Conservation (phyloP, 2,888 invertebrate species). For the Euclidia mi region DNA sequence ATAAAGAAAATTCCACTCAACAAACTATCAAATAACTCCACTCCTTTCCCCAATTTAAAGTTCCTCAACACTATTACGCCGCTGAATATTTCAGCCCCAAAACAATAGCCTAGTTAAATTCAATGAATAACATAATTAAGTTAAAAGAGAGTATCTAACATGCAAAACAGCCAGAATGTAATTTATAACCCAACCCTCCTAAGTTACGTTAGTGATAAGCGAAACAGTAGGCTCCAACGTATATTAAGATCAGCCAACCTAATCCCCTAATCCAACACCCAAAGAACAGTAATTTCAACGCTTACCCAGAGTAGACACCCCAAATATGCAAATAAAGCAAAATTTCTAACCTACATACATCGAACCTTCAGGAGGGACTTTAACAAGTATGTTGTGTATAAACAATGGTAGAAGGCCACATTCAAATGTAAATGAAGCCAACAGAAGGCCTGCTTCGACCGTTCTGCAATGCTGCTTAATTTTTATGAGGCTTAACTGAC, state of each 20-base stretch:
- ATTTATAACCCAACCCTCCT: neutral
- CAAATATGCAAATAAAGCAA: constrained; percentile 25
- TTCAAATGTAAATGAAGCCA: constrained; percentile 59
- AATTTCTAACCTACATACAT: constrained; percentile 27
- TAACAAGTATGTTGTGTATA: constrained; percentile 43
- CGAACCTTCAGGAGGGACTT: constrained; percentile 16
- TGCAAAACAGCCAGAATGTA: neutral
- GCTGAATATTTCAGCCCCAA: too few relatives aligned
- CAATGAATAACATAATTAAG: too few relatives aligned
- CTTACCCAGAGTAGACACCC: constrained; percentile 12
- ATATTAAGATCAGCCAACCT: constrained; percentile 17
- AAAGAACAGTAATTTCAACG: constrained; percentile 19
- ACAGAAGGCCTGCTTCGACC: constrained; percentile 34
- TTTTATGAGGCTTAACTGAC: constrained; percentile 10
- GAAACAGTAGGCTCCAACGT: constrained; percentile 3
- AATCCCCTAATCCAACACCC: constrained; percentile 2
- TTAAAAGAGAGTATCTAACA: neutral
- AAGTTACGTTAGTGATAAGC: constrained; percentile 5
- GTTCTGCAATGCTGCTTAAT: constrained; percentile 35
- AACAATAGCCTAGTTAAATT: too few relatives aligned
- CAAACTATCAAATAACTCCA: too few relatives aligned
- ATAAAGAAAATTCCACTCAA: too few relatives aligned
- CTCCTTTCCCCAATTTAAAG: too few relatives aligned
- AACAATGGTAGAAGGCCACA: constrained; percentile 52
- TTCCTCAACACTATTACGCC: too few relatives aligned